These are phyloP conservation scores for Pantherophis vulpinus DNA, from an alignment of 2,797 vertebrate species.

Conservation along the genomic window DNA sequence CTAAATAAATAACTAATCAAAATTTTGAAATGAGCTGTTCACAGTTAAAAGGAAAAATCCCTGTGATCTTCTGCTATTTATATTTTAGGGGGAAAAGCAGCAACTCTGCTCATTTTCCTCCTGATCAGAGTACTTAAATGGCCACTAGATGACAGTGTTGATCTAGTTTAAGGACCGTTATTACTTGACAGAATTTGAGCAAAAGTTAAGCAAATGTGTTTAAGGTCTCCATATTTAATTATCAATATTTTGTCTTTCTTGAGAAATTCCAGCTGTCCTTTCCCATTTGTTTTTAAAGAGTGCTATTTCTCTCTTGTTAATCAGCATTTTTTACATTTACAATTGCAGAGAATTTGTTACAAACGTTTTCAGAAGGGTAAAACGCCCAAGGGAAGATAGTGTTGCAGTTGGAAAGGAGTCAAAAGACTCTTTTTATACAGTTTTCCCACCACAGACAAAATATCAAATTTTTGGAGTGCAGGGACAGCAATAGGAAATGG, in stretches of 20 bases:
- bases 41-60: background rate
- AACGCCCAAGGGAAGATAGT: background rate
- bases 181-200: background rate
- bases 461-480: background rate
- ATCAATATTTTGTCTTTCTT: background rate
- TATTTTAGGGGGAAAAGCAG: background rate
- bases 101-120: background rate
- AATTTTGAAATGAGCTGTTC: background rate
- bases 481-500: background rate
- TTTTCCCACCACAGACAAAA: background rate
- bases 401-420: background rate
- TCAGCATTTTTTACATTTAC: background rate
- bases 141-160: slow-evolving; percentile 61
- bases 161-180: slow-evolving; percentile 27
- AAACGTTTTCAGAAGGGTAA: background rate
- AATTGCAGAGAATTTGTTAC: background rate
- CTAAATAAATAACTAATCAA: background rate
- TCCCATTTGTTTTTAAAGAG: background rate
- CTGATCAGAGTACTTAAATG: background rate
- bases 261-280: background rate
- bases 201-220: background rate
- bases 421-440: background rate
- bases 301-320: background rate
- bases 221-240: background rate
- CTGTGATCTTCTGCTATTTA: background rate